phyloP scores from a whole-genome alignment of 2,797 vertebrate genomes.

The Neomorphus geoffroyi region DNA sequence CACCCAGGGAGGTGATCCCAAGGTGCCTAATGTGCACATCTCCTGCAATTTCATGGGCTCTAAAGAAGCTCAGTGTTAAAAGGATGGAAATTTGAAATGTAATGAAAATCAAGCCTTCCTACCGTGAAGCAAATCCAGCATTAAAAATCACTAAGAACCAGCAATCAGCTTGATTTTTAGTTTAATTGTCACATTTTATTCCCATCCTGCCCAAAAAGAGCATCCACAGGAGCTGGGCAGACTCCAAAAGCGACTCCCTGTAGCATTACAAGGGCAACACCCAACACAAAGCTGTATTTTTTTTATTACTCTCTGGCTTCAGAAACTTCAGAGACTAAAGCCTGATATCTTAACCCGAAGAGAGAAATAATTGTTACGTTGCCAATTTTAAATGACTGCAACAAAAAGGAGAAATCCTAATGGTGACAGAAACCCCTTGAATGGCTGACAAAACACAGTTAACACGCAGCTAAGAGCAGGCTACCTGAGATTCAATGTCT shows the following conservation, averaged over 20 bases:
- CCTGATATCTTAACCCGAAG: not conserved
- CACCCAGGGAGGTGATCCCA: not conserved
- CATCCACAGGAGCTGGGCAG: not conserved
- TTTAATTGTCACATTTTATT: not conserved
- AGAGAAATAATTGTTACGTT: not conserved
- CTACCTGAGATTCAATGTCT: slow-evolving; percentile 88
- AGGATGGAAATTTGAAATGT: not conserved
- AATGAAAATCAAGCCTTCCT: not conserved
- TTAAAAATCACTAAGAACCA: not conserved
- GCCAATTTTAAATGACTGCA: not conserved
- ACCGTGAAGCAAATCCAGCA: not conserved
- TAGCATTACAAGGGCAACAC: not conserved
- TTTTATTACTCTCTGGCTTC: not conserved
- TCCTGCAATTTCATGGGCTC: not conserved
- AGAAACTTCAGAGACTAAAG: not conserved
- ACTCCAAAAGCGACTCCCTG: not conserved
- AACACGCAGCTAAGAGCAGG: not conserved
- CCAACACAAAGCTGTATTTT: not conserved
- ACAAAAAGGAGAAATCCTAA: not conserved
- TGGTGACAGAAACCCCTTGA: not conserved
- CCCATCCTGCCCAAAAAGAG: not conserved
- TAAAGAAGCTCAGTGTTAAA: not conserved
- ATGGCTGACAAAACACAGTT: not conserved
- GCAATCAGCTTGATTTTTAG: not conserved
- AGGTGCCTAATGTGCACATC: not conserved